Evolutionary conservation across 2,797 vertebrate genomes (phyloP).

Genomic region (Crocodylus rhombifer): DNA sequence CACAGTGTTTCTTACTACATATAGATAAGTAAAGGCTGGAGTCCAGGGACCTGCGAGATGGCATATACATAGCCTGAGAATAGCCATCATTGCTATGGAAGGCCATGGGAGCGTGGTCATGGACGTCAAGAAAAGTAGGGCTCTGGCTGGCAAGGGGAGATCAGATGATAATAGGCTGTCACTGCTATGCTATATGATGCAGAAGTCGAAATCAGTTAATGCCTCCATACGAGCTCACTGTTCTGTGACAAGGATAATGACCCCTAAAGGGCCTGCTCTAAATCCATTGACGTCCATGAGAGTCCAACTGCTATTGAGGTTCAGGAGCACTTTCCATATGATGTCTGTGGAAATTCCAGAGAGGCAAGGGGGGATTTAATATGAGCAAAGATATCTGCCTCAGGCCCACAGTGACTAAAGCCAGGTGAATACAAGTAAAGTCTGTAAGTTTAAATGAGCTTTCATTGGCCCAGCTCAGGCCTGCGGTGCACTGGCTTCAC

Average conservation of each 20-base stretch:
- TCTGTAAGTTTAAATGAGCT: constrained; percentile 10
- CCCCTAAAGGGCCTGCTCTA: neutral
- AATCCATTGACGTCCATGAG: accelerated
- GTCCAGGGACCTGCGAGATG: neutral
- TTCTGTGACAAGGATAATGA: too few species aligned
- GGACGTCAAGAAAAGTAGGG: neutral
- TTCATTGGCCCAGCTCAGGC: neutral
- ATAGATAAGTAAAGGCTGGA: neutral
- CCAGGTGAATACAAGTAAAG: constrained; percentile 30
- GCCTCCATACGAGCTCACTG: neutral
- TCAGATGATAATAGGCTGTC: neutral
- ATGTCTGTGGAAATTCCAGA: accelerated
- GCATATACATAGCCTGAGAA: neutral
- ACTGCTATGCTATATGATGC: neutral
- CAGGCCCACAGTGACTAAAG: neutral
- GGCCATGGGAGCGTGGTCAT: neutral
- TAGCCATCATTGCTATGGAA: neutral
- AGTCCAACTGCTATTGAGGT: accelerated
- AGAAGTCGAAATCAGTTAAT: neutral
- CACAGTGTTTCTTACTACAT: neutral
- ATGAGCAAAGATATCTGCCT: accelerated
- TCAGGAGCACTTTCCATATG: neutral
- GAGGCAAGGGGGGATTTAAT: accelerated
- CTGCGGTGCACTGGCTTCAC: neutral
- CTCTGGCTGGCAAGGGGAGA: neutral